These are phyloP conservation scores for Drosophila rufa DNA, from an alignment of 1,140 invertebrate genomes.

Conservation along the genomic window DNA sequence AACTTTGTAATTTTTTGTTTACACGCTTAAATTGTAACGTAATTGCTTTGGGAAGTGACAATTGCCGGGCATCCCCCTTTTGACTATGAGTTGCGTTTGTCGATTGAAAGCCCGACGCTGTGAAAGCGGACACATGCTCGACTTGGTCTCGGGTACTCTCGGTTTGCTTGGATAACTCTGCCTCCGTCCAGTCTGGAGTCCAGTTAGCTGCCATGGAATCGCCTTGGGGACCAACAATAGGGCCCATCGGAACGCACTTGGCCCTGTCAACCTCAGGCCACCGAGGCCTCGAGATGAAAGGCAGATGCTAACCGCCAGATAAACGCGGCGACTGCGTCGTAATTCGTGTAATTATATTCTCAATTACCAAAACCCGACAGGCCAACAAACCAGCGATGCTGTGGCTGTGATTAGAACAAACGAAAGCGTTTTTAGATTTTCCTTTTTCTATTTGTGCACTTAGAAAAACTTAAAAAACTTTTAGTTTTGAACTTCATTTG, in stretches of 20 bases:
- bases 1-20: slow-evolving; percentile 84
- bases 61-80: slow-evolving; percentile 54
- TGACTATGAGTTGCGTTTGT: slow-evolving; percentile 38
- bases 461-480: neutral
- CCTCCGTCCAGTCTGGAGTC: slow-evolving; percentile 5
- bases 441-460: slow-evolving; percentile 13
- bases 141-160: slow-evolving; percentile 41
- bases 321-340: slow-evolving; percentile 64
- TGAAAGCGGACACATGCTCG: slow-evolving; percentile 75
- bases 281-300: slow-evolving; percentile 57
- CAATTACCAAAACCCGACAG: slow-evolving; percentile 65
- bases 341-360: slow-evolving; percentile 84
- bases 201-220: slow-evolving; percentile 28
- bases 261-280: slow-evolving; percentile 62
- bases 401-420: slow-evolving; percentile 54
- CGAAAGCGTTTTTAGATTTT: slow-evolving; percentile 59
- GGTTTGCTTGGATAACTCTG: slow-evolving; percentile 11
- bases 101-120: slow-evolving; percentile 65
- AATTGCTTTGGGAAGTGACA: slow-evolving; percentile 83
- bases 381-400: slow-evolving; percentile 47
- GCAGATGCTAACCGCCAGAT: slow-evolving; percentile 70
- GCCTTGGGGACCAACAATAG: slow-evolving; percentile 37
- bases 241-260: slow-evolving; percentile 60
- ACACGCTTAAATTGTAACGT: slow-evolving; percentile 81
- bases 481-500: too few species aligned